Evolutionary conservation across 2,797 vertebrate genomes (phyloP).

Genomic region (Amazona finschi): DNA sequence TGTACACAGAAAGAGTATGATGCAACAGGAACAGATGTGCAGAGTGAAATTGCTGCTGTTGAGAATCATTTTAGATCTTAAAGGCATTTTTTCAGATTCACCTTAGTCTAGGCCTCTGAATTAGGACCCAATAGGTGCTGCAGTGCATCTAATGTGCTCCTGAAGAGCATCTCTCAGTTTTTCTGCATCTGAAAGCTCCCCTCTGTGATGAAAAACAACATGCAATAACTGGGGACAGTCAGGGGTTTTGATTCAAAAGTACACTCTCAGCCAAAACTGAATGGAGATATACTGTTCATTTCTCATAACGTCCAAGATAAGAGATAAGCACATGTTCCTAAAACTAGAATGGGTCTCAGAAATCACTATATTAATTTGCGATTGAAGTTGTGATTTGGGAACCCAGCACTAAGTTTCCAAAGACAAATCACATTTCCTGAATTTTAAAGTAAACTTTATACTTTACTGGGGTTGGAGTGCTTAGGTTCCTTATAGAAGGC

Average conservation of each 20-base stretch:
- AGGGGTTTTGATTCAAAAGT: neutral
- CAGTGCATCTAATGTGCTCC: neutral
- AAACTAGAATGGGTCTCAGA: neutral
- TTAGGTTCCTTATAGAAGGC: neutral
- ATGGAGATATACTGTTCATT: neutral
- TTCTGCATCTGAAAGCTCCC: neutral
- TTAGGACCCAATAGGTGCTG: neutral
- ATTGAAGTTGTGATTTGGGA: neutral
- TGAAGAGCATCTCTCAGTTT: neutral
- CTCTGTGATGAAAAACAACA: accelerated
- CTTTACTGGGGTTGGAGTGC: neutral
- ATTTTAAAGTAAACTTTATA: neutral
- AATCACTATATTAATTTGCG: neutral
- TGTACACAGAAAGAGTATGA: accelerated
- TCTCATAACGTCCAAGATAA: neutral
- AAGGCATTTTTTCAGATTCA: neutral
- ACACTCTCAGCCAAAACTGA: neutral
- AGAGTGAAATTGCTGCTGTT: neutral
- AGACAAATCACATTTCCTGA: neutral
- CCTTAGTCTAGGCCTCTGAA: neutral
- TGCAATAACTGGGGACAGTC: neutral
- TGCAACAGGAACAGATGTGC: neutral
- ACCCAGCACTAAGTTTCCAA: neutral
- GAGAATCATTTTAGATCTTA: neutral
- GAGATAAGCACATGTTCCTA: neutral